Evolutionary conservation across 2,113 vertebrate species (phyloP).

Genomic region (Loxodonta africana): DNA sequence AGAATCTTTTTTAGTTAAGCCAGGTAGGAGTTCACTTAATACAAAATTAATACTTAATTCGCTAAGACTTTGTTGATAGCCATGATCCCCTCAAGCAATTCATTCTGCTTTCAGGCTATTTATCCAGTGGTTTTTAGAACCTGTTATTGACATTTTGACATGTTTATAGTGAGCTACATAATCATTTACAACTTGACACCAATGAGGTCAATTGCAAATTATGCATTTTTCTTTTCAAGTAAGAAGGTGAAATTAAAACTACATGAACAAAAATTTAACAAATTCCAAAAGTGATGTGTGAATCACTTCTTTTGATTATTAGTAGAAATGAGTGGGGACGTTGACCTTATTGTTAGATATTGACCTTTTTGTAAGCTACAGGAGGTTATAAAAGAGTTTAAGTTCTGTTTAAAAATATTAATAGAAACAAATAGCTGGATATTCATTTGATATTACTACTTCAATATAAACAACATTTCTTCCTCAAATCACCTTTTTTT

Average conservation of each 20-base stretch:
- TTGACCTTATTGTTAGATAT: not conserved
- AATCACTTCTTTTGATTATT: constrained; percentile 21
- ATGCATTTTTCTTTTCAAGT: not conserved
- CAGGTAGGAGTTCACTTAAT: not conserved
- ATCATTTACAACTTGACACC: constrained; percentile 17
- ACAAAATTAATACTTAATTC: constrained; percentile 35
- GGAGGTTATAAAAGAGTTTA: constrained; percentile 11
- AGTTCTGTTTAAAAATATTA: constrained; percentile 58
- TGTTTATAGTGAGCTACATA: not conserved
- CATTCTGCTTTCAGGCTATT: constrained; percentile 34
- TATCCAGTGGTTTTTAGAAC: constrained; percentile 53
- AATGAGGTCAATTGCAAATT: constrained; percentile 21
- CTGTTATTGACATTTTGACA: not conserved
- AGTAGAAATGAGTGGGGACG: constrained; percentile 49
- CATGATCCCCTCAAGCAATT: not conserved
- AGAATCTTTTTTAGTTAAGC: constrained; percentile 17
- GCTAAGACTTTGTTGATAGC: constrained; percentile 51
- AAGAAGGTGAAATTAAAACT: constrained; percentile 55
- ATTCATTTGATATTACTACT: constrained; percentile 24
- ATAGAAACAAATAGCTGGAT: not conserved
- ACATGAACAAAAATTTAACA: constrained; percentile 16
- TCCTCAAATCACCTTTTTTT: not conserved
- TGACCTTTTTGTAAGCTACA: not conserved
- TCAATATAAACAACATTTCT: constrained; percentile 29
- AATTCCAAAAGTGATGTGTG: constrained; percentile 34